Percentiles rank a stretch among this genome's conserved stretches.
Evolutionary conservation across 2,888 invertebrate genomes (phyloP).

Genomic region (Melipona bicolor): DNA sequence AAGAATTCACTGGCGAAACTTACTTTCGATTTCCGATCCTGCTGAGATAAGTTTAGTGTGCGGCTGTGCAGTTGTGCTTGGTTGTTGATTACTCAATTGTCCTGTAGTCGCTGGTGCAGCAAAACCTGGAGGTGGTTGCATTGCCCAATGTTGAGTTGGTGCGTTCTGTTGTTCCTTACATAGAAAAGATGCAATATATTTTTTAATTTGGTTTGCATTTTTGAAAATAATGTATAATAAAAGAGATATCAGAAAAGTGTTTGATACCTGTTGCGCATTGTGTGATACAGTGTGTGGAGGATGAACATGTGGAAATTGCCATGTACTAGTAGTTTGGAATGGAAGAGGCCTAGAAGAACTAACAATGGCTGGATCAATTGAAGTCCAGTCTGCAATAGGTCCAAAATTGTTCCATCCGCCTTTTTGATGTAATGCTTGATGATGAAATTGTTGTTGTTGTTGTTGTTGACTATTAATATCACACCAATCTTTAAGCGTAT

Average conservation of each 20-base stretch:
- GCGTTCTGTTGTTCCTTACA: slow-evolving; percentile 80
- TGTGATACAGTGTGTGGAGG: slow-evolving; percentile 80
- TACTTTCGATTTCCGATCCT: slow-evolving; percentile 83
- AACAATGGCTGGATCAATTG: slow-evolving; percentile 97
- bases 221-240: not conserved
- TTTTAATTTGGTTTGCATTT: not conserved
- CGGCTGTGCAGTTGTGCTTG: slow-evolving; percentile 82
- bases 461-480: slow-evolving; percentile 80
- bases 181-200: not conserved
- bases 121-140: slow-evolving; percentile 83
- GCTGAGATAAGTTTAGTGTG: slow-evolving; percentile 83
- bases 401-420: slow-evolving; percentile 82
- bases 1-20: slow-evolving; percentile 53
- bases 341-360: slow-evolving; percentile 88
- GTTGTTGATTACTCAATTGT: slow-evolving; percentile 80
- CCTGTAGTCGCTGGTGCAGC: slow-evolving; percentile 79
- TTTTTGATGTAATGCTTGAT: slow-evolving; percentile 81
- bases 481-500: slow-evolving; percentile 85
- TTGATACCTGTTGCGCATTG: slow-evolving; percentile 81
- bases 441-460: slow-evolving; percentile 83
- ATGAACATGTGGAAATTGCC: slow-evolving; percentile 82
- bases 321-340: slow-evolving; percentile 82
- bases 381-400: slow-evolving; percentile 92
- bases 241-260: not conserved
- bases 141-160: slow-evolving; percentile 82